Evolutionary conservation across 2,113 vertebrate species (phyloP).

Genomic region (Larimichthys crocea): DNA sequence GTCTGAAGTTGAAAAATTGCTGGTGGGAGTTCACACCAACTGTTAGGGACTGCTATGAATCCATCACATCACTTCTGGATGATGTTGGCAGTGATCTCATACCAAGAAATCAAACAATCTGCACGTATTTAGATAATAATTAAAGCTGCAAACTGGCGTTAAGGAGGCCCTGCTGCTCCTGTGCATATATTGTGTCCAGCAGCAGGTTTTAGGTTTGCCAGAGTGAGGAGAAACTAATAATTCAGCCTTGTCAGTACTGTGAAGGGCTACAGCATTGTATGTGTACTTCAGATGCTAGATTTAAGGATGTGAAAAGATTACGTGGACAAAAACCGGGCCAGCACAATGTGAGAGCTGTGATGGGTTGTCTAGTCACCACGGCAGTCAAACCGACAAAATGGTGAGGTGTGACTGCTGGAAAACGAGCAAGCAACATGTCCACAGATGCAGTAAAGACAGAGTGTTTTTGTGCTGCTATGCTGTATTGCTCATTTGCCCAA

Average conservation of each 20-base stretch:
- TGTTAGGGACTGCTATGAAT: conserved; percentile 29
- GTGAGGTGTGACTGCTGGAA: conserved; percentile 35
- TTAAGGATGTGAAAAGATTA: conserved; percentile 14
- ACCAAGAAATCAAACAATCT: conserved; percentile 51
- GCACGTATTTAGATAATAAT: conserved; percentile 5
- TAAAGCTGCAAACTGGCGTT: conserved; percentile 47
- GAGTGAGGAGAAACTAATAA: neutral
- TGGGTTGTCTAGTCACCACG: conserved; percentile 26
- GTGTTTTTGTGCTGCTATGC: conserved; percentile 72
- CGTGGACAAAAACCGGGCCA: conserved; percentile 27
- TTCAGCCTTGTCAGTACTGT: neutral
- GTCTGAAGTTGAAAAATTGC: conserved; percentile 37
- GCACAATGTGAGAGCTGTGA: conserved; percentile 30
- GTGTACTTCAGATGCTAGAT: conserved; percentile 19
- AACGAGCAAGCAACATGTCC: conserved; percentile 40
- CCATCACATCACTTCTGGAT: conserved; percentile 37
- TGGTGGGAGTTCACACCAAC: conserved; percentile 57
- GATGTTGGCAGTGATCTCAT: conserved; percentile 79
- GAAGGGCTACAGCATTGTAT: neutral
- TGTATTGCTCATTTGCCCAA: conserved; percentile 61
- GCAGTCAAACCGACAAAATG: conserved; percentile 24
- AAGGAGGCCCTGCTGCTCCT: conserved; percentile 19
- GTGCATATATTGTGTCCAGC: conserved; percentile 28
- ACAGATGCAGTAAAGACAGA: conserved; percentile 67
- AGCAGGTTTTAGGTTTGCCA: conserved; percentile 23